phyloP scores from a whole-genome alignment of 35 echinoderm and acorn worm species.

The Stichopus chloronotus region DNA sequence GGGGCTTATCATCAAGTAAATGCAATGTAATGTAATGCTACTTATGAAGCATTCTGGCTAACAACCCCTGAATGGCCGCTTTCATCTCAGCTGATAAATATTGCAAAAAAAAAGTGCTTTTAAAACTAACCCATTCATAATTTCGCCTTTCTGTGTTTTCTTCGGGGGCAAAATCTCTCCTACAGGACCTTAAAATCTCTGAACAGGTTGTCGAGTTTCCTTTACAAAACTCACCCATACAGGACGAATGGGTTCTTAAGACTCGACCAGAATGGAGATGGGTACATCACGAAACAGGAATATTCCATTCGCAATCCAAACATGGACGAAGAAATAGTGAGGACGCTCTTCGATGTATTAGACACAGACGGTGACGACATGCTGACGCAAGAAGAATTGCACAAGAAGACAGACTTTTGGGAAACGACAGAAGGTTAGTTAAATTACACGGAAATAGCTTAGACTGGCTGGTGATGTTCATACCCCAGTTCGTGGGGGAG shows the following conservation, averaged over 20 bases:
- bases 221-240: slow-evolving; percentile 48
- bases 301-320: slow-evolving; percentile 40
- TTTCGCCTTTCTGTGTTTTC: slow-evolving; percentile 15
- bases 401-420: slow-evolving; percentile 31
- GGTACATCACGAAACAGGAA: slow-evolving; percentile 36
- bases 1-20: no score
- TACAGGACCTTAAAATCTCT: slow-evolving; percentile 57
- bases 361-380: slow-evolving; percentile 36
- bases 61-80: not conserved
- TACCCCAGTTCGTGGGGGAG: not conserved
- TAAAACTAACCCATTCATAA: slow-evolving; percentile 35
- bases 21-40: not conserved
- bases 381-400: slow-evolving; percentile 19
- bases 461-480: not conserved
- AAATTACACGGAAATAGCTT: not conserved
- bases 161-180: slow-evolving; percentile 21
- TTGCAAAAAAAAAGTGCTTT: no score
- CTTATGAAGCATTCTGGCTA: not conserved
- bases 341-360: slow-evolving; percentile 36
- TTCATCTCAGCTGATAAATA: no score
- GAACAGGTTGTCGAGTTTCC: slow-evolving; percentile 50
- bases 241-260: not conserved
- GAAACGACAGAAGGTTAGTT: slow-evolving; percentile 41
- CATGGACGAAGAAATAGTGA: slow-evolving; percentile 36
- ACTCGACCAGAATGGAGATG: slow-evolving; percentile 24